Percentiles rank a stretch among this genome's conserved stretches.
Evolutionary conservation across 2,113 vertebrate genomes (phyloP).

Genomic region (Romanogobio albipinnatus): DNA sequence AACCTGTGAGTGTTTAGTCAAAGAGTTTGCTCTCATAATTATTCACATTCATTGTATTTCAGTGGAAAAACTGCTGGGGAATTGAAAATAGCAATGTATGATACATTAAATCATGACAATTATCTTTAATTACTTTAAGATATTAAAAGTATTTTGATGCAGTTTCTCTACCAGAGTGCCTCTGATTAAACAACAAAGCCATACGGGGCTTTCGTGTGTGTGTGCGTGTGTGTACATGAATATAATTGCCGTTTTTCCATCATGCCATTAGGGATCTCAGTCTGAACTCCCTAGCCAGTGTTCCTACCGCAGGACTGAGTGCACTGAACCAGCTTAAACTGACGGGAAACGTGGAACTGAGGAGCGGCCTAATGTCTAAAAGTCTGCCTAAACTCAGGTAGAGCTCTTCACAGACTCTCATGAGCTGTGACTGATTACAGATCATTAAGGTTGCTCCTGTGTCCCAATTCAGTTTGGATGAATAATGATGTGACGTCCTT

Average conservation of each 20-base stretch:
- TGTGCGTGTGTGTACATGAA: constrained; percentile 1
- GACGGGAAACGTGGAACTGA: constrained; percentile 87
- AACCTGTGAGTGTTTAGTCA: constrained; percentile 87
- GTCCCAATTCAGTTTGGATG: constrained; percentile 47
- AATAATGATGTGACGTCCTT: constrained; percentile 37
- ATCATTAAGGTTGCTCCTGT: constrained; percentile 7
- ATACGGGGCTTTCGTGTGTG: neutral
- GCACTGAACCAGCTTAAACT: constrained; percentile 91
- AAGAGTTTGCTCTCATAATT: neutral
- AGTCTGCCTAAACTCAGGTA: constrained; percentile 91
- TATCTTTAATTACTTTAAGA: neutral
- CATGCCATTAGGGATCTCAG: constrained; percentile 84
- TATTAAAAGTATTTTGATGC: constrained; percentile 7
- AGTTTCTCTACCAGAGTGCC: neutral
- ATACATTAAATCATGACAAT: too few relatives aligned
- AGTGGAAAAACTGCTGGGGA: constrained; percentile 1
- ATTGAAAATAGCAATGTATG: neutral
- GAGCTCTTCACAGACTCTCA: constrained; percentile 41
- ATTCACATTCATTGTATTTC: neutral
- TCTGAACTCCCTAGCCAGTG: constrained; percentile 83
- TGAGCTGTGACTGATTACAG: constrained; percentile 36
- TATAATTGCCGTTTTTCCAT: constrained; percentile 43
- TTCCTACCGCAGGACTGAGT: constrained; percentile 84
- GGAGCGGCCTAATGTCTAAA: constrained; percentile 83
- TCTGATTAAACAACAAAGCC: constrained; percentile 15